Conservation (phyloP, 2,888 invertebrate species). For the Anodontia alba region DNA sequence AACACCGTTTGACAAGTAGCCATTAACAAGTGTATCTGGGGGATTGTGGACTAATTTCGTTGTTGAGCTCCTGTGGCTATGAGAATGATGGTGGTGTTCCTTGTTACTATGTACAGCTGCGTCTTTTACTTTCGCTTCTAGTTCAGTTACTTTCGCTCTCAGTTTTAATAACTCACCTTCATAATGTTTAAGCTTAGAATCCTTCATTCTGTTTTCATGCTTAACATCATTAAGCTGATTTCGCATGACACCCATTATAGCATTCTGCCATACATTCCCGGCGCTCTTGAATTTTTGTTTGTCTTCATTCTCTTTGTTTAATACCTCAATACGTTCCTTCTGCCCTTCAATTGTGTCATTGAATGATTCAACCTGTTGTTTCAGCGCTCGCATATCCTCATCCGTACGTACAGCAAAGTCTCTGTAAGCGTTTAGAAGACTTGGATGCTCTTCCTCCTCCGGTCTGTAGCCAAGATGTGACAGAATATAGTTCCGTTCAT, state of each 20-base stretch:
- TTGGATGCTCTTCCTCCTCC: constrained; percentile 46
- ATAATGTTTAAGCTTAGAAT: constrained; percentile 63
- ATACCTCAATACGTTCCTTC: constrained; percentile 51
- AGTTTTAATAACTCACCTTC: constrained; percentile 67
- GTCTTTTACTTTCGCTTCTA: constrained; percentile 50
- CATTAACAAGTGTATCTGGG: constrained; percentile 4
- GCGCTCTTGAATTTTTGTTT: constrained; percentile 59
- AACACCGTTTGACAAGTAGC: constrained; percentile 17
- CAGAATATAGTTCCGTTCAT: constrained; percentile 73
- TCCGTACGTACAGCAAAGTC: constrained; percentile 71
- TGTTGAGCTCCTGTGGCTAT: constrained; percentile 13
- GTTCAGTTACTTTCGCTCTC: constrained; percentile 57
- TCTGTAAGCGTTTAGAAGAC: constrained; percentile 69
- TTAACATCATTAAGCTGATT: constrained; percentile 74
- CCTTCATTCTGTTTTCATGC: constrained; percentile 67
- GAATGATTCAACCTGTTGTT: constrained; percentile 61
- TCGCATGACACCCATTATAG: constrained; percentile 74
- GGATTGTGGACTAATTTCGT: constrained; percentile 28
- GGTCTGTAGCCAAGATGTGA: constrained; percentile 70
- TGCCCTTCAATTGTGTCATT: constrained; percentile 57
- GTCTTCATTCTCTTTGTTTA: constrained; percentile 52
- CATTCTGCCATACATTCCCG: constrained; percentile 71
- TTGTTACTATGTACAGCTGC: constrained; percentile 4
- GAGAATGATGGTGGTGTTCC: constrained; percentile 21
- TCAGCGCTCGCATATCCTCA: constrained; percentile 65